Evolutionary conservation across 2,113 vertebrate genomes (phyloP), one percentile per base, ranked within the genome.

Genomic region (Phrynocephalus versicolor): DNA sequence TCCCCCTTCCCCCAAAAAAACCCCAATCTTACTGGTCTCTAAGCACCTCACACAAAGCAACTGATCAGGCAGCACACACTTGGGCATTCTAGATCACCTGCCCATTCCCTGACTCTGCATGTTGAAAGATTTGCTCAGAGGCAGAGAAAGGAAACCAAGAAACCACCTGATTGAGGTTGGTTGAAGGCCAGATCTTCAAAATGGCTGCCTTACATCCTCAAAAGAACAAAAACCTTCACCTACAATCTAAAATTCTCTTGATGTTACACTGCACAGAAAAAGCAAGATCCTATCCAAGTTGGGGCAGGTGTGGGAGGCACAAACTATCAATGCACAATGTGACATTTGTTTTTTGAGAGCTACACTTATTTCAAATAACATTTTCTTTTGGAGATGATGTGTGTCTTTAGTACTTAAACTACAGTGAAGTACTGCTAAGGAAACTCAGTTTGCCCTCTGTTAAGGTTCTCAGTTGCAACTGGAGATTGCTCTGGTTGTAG

Each of bases 111-210:
- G 45, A 6, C 45, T 5, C 45, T 51, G 45, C 45, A 5, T 6
- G 45, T 6, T 10, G 10, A 51, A 51, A 10, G 45, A 5, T 51
- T 51, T 51, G 45, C 45, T 51, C 45, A 51, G 45, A 51, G 45
- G 10, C 5, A 51, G 45, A 51, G 45, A 51, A 10, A 51, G 45
- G 10, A 10, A 51, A 10, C 5, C 5, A 10, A 51, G 45, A 51
- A 51, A 51, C 45, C 45, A 51, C 45, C 45, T 51, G 45, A 51
- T 51, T 51, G 45, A 10, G 10, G 45, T 51, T 51, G 5, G 10
- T 41, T n/a, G 27, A 67, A 85, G 3, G 16, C 74, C 87, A 64
- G 14, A 64, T 80, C 60, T 60, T 64, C 87, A 55, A 73, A 77
- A 73, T 81, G 60, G 77, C 30, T 55, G 69, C 65, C 62, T n/a